Evolutionary conservation across 2,113 vertebrate genomes (phyloP).

Genomic region (Melanocharis versteri): DNA sequence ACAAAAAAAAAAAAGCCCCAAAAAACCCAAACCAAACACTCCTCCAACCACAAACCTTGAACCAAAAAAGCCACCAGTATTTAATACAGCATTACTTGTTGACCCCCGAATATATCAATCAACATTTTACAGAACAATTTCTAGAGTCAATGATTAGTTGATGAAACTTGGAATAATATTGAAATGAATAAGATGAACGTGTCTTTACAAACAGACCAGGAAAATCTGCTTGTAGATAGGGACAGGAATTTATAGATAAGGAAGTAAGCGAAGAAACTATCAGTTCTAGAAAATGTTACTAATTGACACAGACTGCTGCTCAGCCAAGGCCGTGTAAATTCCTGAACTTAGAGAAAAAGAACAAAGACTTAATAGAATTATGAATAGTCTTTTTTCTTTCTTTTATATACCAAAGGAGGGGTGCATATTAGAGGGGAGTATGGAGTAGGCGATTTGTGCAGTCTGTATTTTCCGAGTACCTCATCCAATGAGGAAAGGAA

Average conservation of each 20-base stretch:
- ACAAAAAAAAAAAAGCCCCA: too few species aligned
- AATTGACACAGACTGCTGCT: not conserved
- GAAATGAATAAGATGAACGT: not conserved
- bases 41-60: not conserved
- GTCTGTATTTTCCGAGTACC: not conserved
- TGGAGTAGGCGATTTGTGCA: fast-evolving
- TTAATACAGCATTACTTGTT: not conserved
- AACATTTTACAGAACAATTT: not conserved
- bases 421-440: too few species aligned
- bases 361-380: not conserved
- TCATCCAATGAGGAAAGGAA: not conserved
- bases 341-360: not conserved
- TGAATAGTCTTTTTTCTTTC: not conserved
- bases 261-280: not conserved
- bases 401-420: not conserved
- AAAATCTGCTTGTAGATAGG: not conserved
- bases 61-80: not conserved
- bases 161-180: not conserved
- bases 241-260: not conserved
- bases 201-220: not conserved
- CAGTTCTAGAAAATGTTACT: not conserved
- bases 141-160: not conserved
- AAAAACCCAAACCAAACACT: not conserved
- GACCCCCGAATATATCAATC: not conserved
- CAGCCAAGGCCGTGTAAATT: not conserved